These are phyloP conservation scores for Danio choprae DNA, from an alignment of 2,797 vertebrate species.

Conservation along the genomic window DNA sequence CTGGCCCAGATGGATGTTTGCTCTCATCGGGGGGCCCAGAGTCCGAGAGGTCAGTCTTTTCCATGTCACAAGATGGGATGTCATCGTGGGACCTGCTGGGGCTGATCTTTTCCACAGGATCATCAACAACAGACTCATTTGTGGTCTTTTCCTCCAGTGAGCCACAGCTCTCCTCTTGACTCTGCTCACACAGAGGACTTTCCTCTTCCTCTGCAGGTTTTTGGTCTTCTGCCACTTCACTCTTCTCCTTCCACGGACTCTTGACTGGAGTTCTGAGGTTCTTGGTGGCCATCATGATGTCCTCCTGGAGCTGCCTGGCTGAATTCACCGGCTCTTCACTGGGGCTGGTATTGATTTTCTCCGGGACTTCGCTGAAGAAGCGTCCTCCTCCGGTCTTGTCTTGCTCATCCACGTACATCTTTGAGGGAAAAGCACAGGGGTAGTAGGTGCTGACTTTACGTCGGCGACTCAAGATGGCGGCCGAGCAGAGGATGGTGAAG, in stretches of 20 bases:
- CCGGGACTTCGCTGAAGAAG: conserved; percentile 85
- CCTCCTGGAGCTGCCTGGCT: conserved; percentile 85
- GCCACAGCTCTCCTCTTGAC: conserved; percentile 23
- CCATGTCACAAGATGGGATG: conserved; percentile 33
- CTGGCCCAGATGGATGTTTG: conserved; percentile 57
- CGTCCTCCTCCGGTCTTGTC: conserved; percentile 84
- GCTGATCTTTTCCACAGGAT: conserved; percentile 30
- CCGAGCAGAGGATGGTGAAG: conserved; percentile 83
- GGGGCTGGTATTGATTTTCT: conserved; percentile 64
- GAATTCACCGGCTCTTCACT: conserved; percentile 76
- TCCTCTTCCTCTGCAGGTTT: conserved; percentile 51
- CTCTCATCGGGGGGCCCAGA: conserved; percentile 53
- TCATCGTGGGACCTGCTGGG: conserved; percentile 42
- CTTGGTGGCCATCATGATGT: conserved; percentile 88
- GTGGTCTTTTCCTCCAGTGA: conserved; percentile 51
- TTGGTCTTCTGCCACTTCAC: conserved; percentile 59
- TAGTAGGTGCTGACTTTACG: conserved; percentile 90
- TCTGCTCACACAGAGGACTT: conserved; percentile 43
- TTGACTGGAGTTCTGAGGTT: conserved; percentile 85
- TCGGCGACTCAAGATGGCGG: conserved; percentile 81
- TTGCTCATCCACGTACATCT: conserved; percentile 90
- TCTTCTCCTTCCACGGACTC: conserved; percentile 59
- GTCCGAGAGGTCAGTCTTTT: conserved; percentile 53
- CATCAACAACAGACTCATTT: conserved; percentile 46
- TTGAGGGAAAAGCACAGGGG: conserved; percentile 89